These are phyloP conservation scores for Megaceryle alcyon DNA, from an alignment of 2,797 vertebrate genomes.

Conservation along the genomic window DNA sequence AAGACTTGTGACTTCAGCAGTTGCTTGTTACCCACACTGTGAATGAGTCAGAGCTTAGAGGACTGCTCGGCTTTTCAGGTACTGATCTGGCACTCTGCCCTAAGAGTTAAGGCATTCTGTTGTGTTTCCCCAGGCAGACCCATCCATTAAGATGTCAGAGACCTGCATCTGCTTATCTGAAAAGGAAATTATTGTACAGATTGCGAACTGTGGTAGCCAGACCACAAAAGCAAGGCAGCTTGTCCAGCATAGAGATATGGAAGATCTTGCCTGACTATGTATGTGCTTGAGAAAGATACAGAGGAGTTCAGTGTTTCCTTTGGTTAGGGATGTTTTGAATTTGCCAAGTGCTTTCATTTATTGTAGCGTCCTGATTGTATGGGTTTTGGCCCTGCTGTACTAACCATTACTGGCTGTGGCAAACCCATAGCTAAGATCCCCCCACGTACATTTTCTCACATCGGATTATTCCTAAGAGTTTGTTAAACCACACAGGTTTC, in stretches of 20 bases:
- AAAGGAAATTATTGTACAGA: not conserved
- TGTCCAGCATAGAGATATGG: not conserved
- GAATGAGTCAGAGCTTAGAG: not conserved
- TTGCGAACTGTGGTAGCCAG: not conserved
- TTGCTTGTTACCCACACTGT: fast-evolving
- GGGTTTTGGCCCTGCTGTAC: not conserved
- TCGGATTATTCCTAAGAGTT: not conserved
- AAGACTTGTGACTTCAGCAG: not conserved
- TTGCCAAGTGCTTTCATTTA: not conserved
- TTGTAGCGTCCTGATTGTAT: not conserved
- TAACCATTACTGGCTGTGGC: not conserved
- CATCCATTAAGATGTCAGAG: not conserved
- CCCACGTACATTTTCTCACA: not conserved
- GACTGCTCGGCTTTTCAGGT: not conserved
- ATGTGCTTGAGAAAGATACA: not conserved
- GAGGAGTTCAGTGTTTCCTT: not conserved
- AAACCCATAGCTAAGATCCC: not conserved
- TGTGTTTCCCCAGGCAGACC: not conserved
- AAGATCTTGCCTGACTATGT: not conserved
- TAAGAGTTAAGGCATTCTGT: not conserved
- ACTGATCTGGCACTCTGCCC: not conserved
- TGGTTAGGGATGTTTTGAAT: not conserved
- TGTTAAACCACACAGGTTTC: not conserved
- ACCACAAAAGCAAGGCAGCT: not conserved
- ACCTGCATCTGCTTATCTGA: not conserved